phyloP scores from a whole-genome alignment of 2,113 vertebrate genomes.

The Aptenodytes patagonicus region DNA sequence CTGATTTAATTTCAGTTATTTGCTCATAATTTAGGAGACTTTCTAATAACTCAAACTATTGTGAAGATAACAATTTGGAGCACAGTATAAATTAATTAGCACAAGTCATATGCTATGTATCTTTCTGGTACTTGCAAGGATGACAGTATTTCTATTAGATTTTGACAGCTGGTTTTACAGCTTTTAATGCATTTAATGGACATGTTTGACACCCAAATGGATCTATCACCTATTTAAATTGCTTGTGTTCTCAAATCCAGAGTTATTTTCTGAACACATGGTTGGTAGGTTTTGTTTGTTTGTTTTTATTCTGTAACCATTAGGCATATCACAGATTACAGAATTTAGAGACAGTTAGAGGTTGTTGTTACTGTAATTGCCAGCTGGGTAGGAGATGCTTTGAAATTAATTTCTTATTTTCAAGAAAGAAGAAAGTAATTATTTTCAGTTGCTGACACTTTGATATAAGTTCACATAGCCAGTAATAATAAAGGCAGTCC shows the following conservation, averaged over 20 bases:
- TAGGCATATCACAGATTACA: not conserved
- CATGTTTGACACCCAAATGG: not conserved
- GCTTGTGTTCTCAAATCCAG: not conserved
- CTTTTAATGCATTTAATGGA: not conserved
- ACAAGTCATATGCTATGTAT: not conserved
- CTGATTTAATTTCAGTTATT: not conserved
- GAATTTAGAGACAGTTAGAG: not conserved
- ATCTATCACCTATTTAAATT: not conserved
- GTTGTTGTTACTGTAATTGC: not conserved
- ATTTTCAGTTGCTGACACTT: not conserved
- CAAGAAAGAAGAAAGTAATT: not conserved
- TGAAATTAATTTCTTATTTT: conserved; percentile 12
- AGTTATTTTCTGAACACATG: not conserved
- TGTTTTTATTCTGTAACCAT: not conserved
- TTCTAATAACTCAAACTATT: not conserved
- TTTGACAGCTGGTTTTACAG: not conserved
- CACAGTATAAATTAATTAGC: not conserved
- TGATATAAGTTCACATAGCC: not conserved
- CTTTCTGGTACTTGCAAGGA: not conserved
- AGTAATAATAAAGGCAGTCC: not conserved
- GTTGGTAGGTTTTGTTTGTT: not conserved
- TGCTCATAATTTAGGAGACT: not conserved
- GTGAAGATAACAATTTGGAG: not conserved
- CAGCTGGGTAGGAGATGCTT: not conserved
- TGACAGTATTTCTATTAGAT: not conserved